phyloP scores from a whole-genome alignment of 2,113 vertebrate species.

The Lepisosteus oculatus region DNA sequence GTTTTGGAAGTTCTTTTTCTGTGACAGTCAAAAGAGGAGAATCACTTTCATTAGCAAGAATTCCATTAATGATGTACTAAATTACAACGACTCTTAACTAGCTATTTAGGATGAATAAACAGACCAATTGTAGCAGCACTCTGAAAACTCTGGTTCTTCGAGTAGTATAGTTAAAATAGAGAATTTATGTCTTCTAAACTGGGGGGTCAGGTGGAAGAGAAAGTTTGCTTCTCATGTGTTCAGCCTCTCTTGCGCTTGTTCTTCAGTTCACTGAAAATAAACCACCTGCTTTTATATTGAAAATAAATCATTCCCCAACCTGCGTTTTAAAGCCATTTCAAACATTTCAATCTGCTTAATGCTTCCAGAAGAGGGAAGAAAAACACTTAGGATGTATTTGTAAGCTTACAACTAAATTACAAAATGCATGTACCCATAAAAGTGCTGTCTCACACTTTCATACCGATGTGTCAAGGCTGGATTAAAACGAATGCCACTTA shows the following conservation, averaged over 20 bases:
- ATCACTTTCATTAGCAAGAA: conserved; percentile 16
- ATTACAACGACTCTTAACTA: no score
- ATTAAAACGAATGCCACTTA: background rate
- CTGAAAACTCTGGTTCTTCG: no score
- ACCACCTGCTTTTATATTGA: no score
- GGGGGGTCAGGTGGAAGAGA: no score
- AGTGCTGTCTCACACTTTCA: conserved; percentile 5
- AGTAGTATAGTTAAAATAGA: no score
- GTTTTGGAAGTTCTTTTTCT: background rate
- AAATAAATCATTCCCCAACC: background rate
- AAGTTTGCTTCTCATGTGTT: no score
- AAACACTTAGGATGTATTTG: background rate
- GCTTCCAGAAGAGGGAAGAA: background rate
- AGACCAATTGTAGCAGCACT: no score
- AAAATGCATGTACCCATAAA: background rate
- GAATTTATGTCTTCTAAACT: no score
- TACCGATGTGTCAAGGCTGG: background rate
- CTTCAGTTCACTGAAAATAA: no score
- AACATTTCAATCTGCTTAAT: background rate
- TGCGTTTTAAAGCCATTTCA: background rate
- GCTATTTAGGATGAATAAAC: no score
- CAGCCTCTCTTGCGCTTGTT: no score
- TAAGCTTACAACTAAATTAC: background rate
- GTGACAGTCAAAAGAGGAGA: conserved; percentile 29
- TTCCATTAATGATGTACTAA: conserved; percentile 1